These are phyloP conservation scores for Ophion obscuratus DNA, from an alignment of 2,888 invertebrate species.

Conservation along the genomic window DNA sequence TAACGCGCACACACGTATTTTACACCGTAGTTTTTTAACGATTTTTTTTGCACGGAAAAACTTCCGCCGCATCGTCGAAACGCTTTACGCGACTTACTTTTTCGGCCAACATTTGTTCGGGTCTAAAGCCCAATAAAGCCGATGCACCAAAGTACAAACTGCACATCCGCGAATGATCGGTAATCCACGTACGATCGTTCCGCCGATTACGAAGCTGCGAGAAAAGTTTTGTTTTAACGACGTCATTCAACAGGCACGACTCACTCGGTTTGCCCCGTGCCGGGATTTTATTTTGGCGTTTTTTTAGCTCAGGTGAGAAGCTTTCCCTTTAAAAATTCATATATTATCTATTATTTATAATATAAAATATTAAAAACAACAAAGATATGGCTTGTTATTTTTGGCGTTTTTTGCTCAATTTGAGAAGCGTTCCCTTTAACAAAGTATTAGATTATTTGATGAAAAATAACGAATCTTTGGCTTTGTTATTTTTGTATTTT, in stretches of 20 bases:
- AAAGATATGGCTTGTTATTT: too few relatives aligned
- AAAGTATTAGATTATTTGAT: too few relatives aligned
- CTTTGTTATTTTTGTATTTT: too few relatives aligned
- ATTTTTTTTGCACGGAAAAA: neutral
- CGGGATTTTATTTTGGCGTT: conserved; percentile 1
- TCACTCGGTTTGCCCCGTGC: conserved; percentile 16
- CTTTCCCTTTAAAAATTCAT: neutral
- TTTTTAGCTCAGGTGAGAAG: neutral
- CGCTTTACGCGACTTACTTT: conserved; percentile 70
- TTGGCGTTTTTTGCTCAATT: too few relatives aligned
- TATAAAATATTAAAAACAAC: too few relatives aligned
- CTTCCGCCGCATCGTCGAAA: conserved; percentile 71
- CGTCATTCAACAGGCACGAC: conserved; percentile 2
- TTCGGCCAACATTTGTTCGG: conserved; percentile 74
- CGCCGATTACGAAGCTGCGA: conserved; percentile 20
- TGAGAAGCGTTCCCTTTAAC: too few relatives aligned
- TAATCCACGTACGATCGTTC: conserved; percentile 45
- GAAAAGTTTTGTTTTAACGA: conserved; percentile 21
- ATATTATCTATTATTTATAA: too few relatives aligned
- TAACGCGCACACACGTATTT: conserved; percentile 15
- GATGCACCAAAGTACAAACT: conserved; percentile 34
- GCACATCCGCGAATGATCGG: conserved; percentile 19
- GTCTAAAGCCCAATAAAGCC: conserved; percentile 74
- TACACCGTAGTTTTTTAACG: conserved; percentile 5
- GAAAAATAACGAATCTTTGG: too few relatives aligned